Conservation (phyloP, 1,140 invertebrate genomes). For the Trypoxylus dichotomus region DNA sequence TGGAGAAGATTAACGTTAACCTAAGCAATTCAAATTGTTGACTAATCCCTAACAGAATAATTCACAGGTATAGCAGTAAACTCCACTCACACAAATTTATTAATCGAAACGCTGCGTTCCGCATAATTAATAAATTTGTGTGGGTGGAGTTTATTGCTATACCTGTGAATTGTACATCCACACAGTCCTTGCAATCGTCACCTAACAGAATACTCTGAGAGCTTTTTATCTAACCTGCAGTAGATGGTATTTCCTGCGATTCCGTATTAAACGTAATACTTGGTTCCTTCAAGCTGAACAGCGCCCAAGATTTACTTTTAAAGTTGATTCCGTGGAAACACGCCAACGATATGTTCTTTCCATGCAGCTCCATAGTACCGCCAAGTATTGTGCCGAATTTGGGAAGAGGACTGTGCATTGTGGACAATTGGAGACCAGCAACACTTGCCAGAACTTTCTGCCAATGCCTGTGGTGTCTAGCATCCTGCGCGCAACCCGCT, state of each 20-base stretch:
- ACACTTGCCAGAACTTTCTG: constrained; percentile 77
- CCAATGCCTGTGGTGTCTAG: constrained; percentile 89
- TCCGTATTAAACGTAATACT: constrained; percentile 95
- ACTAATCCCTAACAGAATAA: too few relatives aligned
- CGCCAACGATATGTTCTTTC: constrained; percentile 90
- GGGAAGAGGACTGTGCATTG: constrained; percentile 66
- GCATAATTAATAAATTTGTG: too few relatives aligned
- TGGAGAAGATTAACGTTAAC: constrained; percentile 30
- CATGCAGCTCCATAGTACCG: constrained; percentile 89
- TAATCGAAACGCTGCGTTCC: too few relatives aligned
- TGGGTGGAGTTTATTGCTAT: too few relatives aligned
- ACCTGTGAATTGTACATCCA: too few relatives aligned
- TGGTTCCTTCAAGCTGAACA: constrained; percentile 93
- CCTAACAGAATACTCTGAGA: too few relatives aligned
- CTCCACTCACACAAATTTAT: too few relatives aligned
- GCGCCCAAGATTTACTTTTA: constrained; percentile 94
- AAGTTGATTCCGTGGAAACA: constrained; percentile 98
- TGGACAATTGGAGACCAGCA: constrained; percentile 73
- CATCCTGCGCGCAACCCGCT: constrained; percentile 53
- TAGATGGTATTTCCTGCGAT: constrained; percentile 79
- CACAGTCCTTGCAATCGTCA: too few relatives aligned
- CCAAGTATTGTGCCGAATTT: constrained; percentile 82
- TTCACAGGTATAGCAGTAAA: too few relatives aligned
- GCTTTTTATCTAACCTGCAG: constrained; percentile 58
- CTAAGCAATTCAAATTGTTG: not conserved